Conservation (phyloP, 2,888 invertebrate species). For the Leucophora obtusa region DNA sequence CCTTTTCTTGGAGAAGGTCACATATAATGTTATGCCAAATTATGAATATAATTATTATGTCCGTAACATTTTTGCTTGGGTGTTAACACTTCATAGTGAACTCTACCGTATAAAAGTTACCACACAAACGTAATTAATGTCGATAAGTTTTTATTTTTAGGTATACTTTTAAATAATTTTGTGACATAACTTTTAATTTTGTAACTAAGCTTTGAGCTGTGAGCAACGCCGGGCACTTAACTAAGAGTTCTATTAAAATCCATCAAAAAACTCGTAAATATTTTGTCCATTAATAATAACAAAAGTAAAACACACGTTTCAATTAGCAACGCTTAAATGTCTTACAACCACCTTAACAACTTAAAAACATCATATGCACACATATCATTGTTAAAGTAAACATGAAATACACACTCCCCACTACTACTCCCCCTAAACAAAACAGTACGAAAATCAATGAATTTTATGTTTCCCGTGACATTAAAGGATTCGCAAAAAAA, state of each 20-base stretch:
- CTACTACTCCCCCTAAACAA: conserved; percentile 19
- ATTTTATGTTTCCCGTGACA: conserved; percentile 62
- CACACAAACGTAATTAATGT: too few species aligned
- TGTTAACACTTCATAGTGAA: too few species aligned
- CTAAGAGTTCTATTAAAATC: background rate
- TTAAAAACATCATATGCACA: conserved; percentile 37
- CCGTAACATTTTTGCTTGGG: too few species aligned
- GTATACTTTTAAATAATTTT: too few species aligned
- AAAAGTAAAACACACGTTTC: conserved; percentile 66
- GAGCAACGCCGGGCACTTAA: too few species aligned
- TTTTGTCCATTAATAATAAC: conserved; percentile 59
- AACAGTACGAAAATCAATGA: conserved; percentile 51
- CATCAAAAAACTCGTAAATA: conserved; percentile 50
- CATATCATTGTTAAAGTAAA: conserved; percentile 1
- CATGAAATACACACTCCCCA: background rate
- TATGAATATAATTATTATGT: too few species aligned
- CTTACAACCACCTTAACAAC: conserved; percentile 66
- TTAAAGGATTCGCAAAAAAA: conserved; percentile 49
- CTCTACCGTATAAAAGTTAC: too few species aligned
- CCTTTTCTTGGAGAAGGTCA: too few species aligned
- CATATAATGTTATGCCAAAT: too few species aligned
- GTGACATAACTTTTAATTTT: too few species aligned
- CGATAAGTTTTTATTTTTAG: too few species aligned
- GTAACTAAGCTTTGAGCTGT: too few species aligned
- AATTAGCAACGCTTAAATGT: conserved; percentile 66